Evolutionary conservation across 2,797 vertebrate species (phyloP).

Genomic region (Ctenopoma multispine): DNA sequence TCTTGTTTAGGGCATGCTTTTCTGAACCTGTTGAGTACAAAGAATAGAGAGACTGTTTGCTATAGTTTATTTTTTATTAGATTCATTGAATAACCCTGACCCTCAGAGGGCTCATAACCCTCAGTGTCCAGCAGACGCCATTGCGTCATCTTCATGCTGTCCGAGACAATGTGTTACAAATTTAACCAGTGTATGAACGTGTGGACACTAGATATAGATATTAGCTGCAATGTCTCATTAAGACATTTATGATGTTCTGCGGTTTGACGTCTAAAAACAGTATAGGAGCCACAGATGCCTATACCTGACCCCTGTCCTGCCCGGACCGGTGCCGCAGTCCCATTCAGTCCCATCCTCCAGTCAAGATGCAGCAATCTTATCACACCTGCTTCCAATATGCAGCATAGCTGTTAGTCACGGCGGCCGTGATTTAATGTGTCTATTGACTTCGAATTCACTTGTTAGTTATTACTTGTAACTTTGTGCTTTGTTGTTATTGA

Average conservation of each 20-base stretch:
- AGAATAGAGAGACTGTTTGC: not conserved
- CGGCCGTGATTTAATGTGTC: not conserved
- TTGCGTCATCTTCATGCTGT: not conserved
- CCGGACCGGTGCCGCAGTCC: no score
- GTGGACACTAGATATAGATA: no score
- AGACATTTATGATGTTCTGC: no score
- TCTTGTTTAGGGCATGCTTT: not conserved
- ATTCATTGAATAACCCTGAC: slow-evolving; percentile 20
- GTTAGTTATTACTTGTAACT: not conserved
- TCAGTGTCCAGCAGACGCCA: not conserved
- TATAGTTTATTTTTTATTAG: not conserved
- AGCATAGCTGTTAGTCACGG: not conserved
- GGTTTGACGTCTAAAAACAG: no score
- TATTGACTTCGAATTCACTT: not conserved
- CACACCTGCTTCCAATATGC: not conserved
- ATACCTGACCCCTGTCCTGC: no score
- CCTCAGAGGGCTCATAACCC: no score
- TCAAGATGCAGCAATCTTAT: no score
- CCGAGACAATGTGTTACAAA: no score
- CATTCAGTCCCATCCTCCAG: no score
- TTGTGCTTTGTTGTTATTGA: not conserved
- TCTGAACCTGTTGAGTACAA: not conserved
- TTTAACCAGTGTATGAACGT: no score
- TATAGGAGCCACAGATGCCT: no score
- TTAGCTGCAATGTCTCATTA: no score